Percentiles rank a stretch among this genome's conserved stretches.
These are phyloP conservation scores for Ia io DNA, from an alignment of 2,113 vertebrate species.

Conservation along the genomic window DNA sequence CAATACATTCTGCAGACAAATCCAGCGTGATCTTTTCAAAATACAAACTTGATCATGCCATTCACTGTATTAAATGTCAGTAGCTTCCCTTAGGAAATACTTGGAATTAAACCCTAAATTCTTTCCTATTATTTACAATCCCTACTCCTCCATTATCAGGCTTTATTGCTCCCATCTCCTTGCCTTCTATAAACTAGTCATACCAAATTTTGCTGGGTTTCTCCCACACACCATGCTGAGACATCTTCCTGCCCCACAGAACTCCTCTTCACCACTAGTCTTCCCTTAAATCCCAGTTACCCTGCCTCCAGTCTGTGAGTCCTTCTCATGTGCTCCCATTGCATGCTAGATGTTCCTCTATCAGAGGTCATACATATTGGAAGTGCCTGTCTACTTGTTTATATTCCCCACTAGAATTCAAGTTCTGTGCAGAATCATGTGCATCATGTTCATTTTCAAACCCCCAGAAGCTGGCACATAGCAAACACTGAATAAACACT, in stretches of 20 bases:
- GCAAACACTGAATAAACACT: background rate
- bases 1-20: background rate
- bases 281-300: constrained; percentile 3
- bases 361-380: background rate
- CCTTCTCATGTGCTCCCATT: background rate
- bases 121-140: background rate
- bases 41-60: background rate
- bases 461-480: background rate
- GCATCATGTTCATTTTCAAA: background rate
- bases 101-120: background rate
- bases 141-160: background rate
- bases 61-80: background rate
- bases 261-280: background rate
- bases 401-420: background rate
- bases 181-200: background rate
- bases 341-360: background rate
- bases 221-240: background rate
- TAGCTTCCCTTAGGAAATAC: background rate
- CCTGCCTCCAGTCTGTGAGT: background rate
- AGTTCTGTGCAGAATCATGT: background rate
- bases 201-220: background rate
- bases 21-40: background rate
- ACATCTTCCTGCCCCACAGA: background rate
- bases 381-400: background rate
- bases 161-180: background rate